Conservation (phyloP, 2,113 vertebrate species). For the Limanda limanda region DNA sequence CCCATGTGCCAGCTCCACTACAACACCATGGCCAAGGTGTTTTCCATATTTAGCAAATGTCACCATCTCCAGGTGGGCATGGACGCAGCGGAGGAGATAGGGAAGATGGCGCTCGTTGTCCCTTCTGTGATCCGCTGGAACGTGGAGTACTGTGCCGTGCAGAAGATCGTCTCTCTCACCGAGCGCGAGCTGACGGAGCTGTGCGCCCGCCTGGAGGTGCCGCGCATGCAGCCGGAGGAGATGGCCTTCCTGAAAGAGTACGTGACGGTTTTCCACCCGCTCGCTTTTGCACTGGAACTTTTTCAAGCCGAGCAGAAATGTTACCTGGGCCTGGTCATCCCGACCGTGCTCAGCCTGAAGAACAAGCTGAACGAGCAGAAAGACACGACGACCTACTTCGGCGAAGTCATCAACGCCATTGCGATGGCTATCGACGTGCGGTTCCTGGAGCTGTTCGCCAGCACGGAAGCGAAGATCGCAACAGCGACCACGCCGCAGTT, state of each 20-base stretch:
- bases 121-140: conserved; percentile 76
- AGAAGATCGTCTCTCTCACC: conserved; percentile 74
- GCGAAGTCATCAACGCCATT: conserved; percentile 64
- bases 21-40: conserved; percentile 77
- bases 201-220: conserved; percentile 71
- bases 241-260: conserved; percentile 80
- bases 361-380: conserved; percentile 80
- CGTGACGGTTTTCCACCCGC: conserved; percentile 76
- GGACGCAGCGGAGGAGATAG: conserved; percentile 70
- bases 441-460: conserved; percentile 78
- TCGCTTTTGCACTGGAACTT: conserved; percentile 80
- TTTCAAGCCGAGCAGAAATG: conserved; percentile 83
- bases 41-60: conserved; percentile 74
- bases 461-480: conserved; percentile 75
- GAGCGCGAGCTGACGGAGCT: conserved; percentile 76
- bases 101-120: conserved; percentile 71
- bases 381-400: conserved; percentile 61
- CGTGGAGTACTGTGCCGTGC: conserved; percentile 76
- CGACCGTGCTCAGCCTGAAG: conserved; percentile 80
- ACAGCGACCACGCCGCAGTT: conserved; percentile 80
- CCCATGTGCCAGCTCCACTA: conserved; percentile 74
- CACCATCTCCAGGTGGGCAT: conserved; percentile 73
- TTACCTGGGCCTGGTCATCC: conserved; percentile 80
- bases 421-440: conserved; percentile 71
- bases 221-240: conserved; percentile 74